Conservation (phyloP, 1,140 invertebrate genomes). For the Radopholus similis region DNA sequence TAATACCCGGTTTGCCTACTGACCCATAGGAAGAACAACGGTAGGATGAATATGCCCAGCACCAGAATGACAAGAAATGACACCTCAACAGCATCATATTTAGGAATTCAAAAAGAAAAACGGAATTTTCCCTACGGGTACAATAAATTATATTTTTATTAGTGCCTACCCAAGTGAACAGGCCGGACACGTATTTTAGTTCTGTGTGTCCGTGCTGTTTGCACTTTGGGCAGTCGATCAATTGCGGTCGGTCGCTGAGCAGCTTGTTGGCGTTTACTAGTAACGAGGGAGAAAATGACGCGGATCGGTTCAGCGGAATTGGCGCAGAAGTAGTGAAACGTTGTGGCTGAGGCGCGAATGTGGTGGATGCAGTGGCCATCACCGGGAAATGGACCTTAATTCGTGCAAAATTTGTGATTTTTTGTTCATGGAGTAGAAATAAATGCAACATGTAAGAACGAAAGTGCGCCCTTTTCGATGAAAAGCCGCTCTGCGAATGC, state of each 20-base stretch:
- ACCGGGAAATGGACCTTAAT: too few species aligned
- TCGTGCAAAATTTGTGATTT: too few species aligned
- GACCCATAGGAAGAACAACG: constrained; percentile 55
- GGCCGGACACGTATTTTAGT: constrained; percentile 23
- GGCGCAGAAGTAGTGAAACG: constrained; percentile 14
- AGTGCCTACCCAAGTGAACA: constrained; percentile 21
- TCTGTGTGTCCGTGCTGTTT: constrained; percentile 48
- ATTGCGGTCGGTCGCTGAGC: constrained; percentile 48
- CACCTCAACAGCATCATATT: constrained; percentile 33
- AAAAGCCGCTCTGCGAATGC: too few species aligned
- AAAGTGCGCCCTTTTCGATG: too few species aligned
- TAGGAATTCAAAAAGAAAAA: constrained; percentile 18
- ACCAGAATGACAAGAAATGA: constrained; percentile 49
- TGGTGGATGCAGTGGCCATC: background rate
- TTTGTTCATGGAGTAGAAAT: too few species aligned
- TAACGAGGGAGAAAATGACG: constrained; percentile 51
- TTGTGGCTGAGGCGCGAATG: background rate
- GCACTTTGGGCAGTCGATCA: constrained; percentile 45
- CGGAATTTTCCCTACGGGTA: background rate
- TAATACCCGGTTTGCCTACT: too few species aligned
- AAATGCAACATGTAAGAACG: too few species aligned
- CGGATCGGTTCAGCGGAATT: constrained; percentile 41
- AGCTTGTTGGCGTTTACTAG: constrained; percentile 54
- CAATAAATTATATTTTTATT: too few species aligned
- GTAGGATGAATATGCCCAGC: constrained; percentile 40